Percentiles rank a stretch among this genome's conserved stretches.
Evolutionary conservation across 2,888 invertebrate genomes (phyloP).

Genomic region (Apamea anceps): DNA sequence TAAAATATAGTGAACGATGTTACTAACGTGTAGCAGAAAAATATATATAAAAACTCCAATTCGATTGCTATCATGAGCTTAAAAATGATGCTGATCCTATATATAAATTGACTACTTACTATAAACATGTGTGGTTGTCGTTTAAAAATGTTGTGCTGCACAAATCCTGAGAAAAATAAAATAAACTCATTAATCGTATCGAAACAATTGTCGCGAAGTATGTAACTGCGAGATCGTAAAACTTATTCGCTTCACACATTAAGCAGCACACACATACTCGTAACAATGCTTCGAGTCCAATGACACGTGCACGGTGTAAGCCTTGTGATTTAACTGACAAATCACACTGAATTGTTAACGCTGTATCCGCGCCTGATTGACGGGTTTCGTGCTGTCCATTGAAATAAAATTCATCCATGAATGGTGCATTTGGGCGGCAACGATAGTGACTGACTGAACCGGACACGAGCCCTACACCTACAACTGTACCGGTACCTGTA

Average conservation of each 20-base stretch:
- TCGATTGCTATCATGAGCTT: not conserved
- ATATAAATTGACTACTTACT: not conserved
- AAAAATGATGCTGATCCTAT: not conserved
- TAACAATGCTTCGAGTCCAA: slow-evolving; percentile 5
- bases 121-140: not conserved
- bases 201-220: slow-evolving; percentile 17
- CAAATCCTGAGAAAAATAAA: slow-evolving; percentile 6
- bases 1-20: not conserved
- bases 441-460: not conserved
- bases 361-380: not conserved
- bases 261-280: slow-evolving; percentile 11
- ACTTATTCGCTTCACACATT: slow-evolving; percentile 34
- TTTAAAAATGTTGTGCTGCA: not conserved
- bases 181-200: slow-evolving; percentile 15
- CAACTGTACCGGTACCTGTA: not conserved
- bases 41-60: not conserved
- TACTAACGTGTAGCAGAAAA: not conserved
- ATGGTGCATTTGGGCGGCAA: slow-evolving; percentile 4
- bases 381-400: not conserved
- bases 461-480: not conserved
- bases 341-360: slow-evolving; percentile 11
- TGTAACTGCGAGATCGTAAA: slow-evolving; percentile 29
- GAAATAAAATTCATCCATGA: slow-evolving; percentile 7
- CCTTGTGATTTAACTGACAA: slow-evolving; percentile 18
- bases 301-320: slow-evolving; percentile 15